Conservation (phyloP, 2,113 vertebrate genomes). For the Halichoeres trimaculatus region DNA sequence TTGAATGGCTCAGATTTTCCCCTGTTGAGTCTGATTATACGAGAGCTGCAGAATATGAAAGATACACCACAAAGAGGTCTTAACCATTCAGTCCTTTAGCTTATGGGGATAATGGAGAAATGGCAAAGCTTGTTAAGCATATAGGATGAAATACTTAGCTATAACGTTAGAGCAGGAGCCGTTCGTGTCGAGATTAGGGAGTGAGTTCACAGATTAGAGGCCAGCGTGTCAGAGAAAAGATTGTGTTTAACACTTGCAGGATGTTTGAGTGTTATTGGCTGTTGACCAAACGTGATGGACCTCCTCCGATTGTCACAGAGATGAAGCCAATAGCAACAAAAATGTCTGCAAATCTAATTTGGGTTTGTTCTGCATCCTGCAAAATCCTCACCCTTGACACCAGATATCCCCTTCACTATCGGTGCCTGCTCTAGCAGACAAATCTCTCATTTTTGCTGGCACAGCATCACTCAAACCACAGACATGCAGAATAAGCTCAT, state of each 20-base stretch:
- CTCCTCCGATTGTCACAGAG: no score
- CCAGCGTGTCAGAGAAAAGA: slow-evolving; percentile 35
- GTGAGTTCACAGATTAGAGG: slow-evolving; percentile 55
- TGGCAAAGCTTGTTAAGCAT: slow-evolving; percentile 66
- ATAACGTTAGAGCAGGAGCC: slow-evolving; percentile 44
- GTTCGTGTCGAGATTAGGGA: slow-evolving; percentile 47
- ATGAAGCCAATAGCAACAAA: no score
- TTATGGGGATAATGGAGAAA: slow-evolving; percentile 63
- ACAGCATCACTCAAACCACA: no score
- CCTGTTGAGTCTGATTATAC: slow-evolving; percentile 1
- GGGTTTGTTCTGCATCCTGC: no score
- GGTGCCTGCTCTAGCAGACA: no score
- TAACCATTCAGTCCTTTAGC: slow-evolving; percentile 59
- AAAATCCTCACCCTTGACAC: no score
- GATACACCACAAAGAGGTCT: slow-evolving; percentile 20
- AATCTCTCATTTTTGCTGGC: no score
- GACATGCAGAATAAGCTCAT: no score
- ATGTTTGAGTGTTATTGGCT: not conserved
- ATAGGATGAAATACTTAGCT: slow-evolving; percentile 69
- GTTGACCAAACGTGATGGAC: not conserved
- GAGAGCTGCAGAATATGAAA: slow-evolving; percentile 18
- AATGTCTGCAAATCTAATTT: no score
- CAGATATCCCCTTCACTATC: no score
- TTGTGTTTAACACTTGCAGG: slow-evolving; percentile 1
- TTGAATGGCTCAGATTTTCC: slow-evolving; percentile 6